Evolutionary conservation across 2,888 invertebrate genomes (phyloP), one percentile per base, ranked within the genome.

Genomic region (Brachycybe producta): DNA sequence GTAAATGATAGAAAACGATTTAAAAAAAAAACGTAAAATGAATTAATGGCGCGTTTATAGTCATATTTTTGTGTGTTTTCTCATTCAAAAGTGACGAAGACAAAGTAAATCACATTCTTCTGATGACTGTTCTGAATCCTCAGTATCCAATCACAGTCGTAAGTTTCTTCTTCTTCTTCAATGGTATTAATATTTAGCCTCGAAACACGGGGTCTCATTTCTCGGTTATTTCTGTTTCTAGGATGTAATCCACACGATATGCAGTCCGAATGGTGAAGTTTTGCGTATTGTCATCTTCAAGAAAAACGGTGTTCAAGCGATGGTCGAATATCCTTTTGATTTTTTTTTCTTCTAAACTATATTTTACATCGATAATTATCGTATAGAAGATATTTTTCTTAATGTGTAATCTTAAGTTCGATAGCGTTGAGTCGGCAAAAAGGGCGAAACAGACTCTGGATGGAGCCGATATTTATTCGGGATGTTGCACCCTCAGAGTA

Each of bases 61-160:
- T n/a, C n/a, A n/a, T n/a, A n/a, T n/a, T n/a, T n/a, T n/a, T n/a
- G n/a, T n/a, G n/a, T n/a, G n/a, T n/a, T n/a, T n/a, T n/a, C n/a
- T n/a, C n/a, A n/a, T n/a, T n/a, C 8, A 44, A 34, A n/a, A 34
- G 59, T 53, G 84, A 84, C 67, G 83, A 82, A 65, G 82, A 85
- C 58, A 80, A 85, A 65, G 87, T 88, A 63, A 97, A 97, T 75
- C 90, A 94, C 73, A 88, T 98, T 62, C 75, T 98, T 63, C 79
- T 97, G 60, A 90, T 95, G 74, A 95, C 95, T 65, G 84, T 98
- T 70, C 82, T 94, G 70, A 97, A 97, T 72, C 94, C 95, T 55
- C 87, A 92, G 69, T 98, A 97, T 72, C 95, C 97, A 55, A 95
- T 98, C 71, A 95, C 94, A 72, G 95, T 95, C 80, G 94, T 95